Evolutionary conservation across 2,113 vertebrate species (phyloP).

Genomic region (Leptocoma aspasia): DNA sequence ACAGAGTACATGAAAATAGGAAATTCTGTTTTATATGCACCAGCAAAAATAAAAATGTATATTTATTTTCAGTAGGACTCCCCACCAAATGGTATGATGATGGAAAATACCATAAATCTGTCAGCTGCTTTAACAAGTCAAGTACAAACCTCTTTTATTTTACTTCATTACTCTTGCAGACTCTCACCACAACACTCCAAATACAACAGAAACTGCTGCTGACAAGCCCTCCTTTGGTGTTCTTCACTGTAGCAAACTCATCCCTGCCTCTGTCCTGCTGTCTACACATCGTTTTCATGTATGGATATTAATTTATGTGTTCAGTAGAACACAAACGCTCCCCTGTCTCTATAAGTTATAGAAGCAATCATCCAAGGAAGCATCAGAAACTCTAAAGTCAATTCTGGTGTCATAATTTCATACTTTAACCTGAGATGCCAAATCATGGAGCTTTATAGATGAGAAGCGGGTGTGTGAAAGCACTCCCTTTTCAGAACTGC

Average conservation of each 20-base stretch:
- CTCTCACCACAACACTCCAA: neutral
- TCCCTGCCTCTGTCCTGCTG: slow-evolving; percentile 36
- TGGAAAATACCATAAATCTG: neutral
- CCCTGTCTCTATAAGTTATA: slow-evolving; percentile 80
- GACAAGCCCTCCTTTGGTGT: slow-evolving; percentile 15
- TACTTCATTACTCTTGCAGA: neutral
- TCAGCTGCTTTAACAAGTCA: neutral
- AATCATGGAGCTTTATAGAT: slow-evolving; percentile 71
- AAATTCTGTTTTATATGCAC: slow-evolving; percentile 29
- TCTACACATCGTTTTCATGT: slow-evolving; percentile 64
- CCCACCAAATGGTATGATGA: neutral
- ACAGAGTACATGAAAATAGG: neutral
- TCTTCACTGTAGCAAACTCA: slow-evolving; percentile 18
- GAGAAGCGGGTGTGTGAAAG: slow-evolving; percentile 68
- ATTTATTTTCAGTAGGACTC: slow-evolving; percentile 33
- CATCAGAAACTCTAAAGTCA: slow-evolving; percentile 78
- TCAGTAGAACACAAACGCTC: slow-evolving; percentile 74
- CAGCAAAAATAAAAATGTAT: slow-evolving; percentile 16
- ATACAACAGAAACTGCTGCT: neutral
- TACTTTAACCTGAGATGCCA: slow-evolving; percentile 76
- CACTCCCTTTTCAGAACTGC: slow-evolving; percentile 69
- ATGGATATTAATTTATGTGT: slow-evolving; percentile 81
- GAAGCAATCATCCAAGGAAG: slow-evolving; percentile 79
- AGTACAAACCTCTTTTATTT: neutral
- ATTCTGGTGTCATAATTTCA: slow-evolving; percentile 80